Evolutionary conservation across 2,888 invertebrate genomes (phyloP).

Genomic region (Perizoma flavofasciatum): DNA sequence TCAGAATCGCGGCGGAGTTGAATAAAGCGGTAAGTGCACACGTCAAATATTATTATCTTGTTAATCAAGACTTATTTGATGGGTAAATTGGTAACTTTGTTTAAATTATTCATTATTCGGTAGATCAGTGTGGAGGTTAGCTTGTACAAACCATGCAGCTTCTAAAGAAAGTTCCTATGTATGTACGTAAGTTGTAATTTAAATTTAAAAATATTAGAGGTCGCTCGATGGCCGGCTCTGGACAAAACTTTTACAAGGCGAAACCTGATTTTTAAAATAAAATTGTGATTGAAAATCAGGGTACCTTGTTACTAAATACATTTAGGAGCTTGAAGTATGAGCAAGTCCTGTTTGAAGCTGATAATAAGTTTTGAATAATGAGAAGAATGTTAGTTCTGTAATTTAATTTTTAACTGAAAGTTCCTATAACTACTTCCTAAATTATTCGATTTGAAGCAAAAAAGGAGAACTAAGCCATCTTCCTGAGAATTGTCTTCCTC

Average conservation of each 20-base stretch:
- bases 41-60: slow-evolving; percentile 63
- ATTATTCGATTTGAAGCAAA: slow-evolving; percentile 36
- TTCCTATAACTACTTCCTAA: slow-evolving; percentile 56
- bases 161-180: slow-evolving; percentile 84
- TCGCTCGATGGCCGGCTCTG: slow-evolving; percentile 62
- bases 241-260: slow-evolving; percentile 44
- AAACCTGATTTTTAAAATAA: slow-evolving; percentile 63
- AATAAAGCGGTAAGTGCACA: slow-evolving; percentile 40
- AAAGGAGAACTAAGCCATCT: slow-evolving; percentile 48
- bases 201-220: slow-evolving; percentile 76
- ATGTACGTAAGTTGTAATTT: slow-evolving; percentile 83
- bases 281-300: slow-evolving; percentile 72
- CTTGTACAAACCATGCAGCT: slow-evolving; percentile 84
- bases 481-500: slow-evolving; percentile 73
- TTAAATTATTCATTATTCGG: slow-evolving; percentile 75
- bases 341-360: slow-evolving; percentile 28
- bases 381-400: slow-evolving; percentile 16
- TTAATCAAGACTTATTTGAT: slow-evolving; percentile 69
- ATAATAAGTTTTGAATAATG: slow-evolving; percentile 14
- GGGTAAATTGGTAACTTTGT: slow-evolving; percentile 69
- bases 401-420: slow-evolving; percentile 40
- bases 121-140: slow-evolving; percentile 83
- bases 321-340: slow-evolving; percentile 29
- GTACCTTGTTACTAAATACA: slow-evolving; percentile 58
- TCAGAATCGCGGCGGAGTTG: slow-evolving; percentile 42